Base-by-base conservation (phyloP, 2,888 invertebrate genomes). In the Copidosoma aretas region DNA sequence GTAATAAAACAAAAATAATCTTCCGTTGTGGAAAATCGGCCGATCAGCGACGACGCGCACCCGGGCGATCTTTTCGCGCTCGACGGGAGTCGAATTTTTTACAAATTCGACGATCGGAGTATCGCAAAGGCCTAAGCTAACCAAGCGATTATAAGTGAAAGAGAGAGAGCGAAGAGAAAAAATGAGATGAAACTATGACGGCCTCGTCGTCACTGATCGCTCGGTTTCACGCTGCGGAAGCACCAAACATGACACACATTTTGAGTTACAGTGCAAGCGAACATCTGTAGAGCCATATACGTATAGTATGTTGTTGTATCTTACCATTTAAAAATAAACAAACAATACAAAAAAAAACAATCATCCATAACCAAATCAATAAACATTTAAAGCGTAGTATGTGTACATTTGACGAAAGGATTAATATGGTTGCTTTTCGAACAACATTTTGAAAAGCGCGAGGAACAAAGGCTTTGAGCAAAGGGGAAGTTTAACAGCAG, bases 211-310 rank as follows among this genome's bases (percentile, higher is more conserved):
- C n/a, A n/a, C n/a, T 61, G 67, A 21, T 68, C 46, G 64, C 52
- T 56, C 59, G 52, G 53, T 57, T 56, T 49, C 69, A 67, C 57
- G 53, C 62, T 67, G 68, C 57, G 67, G 73, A 73, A 72, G 68
- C 71, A 67, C 70, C 71, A 69, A 32, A 76, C 79, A 80, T 78
- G 81, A 82, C 81, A 82, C 80, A 80, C 77, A 76, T 77, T 80
- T 82, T 83, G 81, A 83, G 82, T 83, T 83, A 79, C 83, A 83
- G 83, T 82, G 83, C 82, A 82, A 83, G 83, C 83, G 82, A 79
- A 72, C 82, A 83, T 83, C 83, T 82, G 82, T 83, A 82, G 82
- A 83, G 82, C 82, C 82, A 83, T 83, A 83, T 83, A 82, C 82
- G 79, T 83, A 83, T 82, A 83, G 80, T 82, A 82, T 81, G 81